These are phyloP conservation scores for Pavo muticus DNA, from an alignment of 2,113 vertebrate genomes.

Conservation along the genomic window DNA sequence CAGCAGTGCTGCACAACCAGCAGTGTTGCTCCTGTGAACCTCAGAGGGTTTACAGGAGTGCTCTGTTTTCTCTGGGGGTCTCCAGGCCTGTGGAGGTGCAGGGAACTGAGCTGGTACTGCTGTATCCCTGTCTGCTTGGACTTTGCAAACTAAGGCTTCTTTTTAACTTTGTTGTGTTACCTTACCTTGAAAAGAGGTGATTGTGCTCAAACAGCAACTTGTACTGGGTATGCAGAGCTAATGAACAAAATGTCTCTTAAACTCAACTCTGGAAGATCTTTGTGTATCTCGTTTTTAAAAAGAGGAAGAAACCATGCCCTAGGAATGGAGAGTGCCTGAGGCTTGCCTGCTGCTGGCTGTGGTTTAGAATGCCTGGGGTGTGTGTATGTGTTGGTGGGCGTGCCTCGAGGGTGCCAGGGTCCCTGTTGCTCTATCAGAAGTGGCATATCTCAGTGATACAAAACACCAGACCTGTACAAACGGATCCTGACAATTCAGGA, in stretches of 20 bases:
- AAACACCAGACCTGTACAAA: not conserved
- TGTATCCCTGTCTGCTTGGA: not conserved
- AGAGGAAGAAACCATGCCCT: not conserved
- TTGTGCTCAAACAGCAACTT: not conserved
- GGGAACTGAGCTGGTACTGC: no score
- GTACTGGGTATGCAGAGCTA: not conserved
- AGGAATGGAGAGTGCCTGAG: not conserved
- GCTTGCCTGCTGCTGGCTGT: not conserved
- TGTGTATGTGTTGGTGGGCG: not conserved
- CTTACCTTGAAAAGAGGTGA: not conserved
- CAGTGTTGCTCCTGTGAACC: not conserved
- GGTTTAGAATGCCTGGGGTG: not conserved
- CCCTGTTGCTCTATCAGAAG: not conserved
- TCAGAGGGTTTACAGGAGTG: not conserved
- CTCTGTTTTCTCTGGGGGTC: not conserved
- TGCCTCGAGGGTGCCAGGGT: not conserved
- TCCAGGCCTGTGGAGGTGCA: fast-evolving
- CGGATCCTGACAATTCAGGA: not conserved
- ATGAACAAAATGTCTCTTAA: not conserved
- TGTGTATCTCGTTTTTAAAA: not conserved
- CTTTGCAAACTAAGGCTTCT: not conserved
- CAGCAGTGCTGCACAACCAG: no score
- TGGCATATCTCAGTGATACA: not conserved
- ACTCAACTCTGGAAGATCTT: not conserved
- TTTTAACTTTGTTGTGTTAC: not conserved